Evolutionary conservation across 2,797 vertebrate species (phyloP).

Genomic region (Fringilla coelebs): DNA sequence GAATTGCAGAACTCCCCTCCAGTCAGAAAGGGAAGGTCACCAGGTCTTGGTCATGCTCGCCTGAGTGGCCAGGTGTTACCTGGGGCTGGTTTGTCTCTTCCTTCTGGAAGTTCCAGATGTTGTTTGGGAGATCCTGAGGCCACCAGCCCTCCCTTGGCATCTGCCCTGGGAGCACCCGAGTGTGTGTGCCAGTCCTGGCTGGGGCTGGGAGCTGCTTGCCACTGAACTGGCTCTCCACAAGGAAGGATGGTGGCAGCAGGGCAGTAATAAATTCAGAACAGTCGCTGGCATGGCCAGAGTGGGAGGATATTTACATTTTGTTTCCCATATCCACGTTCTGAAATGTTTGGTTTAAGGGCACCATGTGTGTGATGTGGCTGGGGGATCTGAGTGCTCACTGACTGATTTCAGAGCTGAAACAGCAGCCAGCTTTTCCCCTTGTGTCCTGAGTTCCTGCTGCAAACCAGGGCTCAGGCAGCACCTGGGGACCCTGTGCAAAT

Average conservation of each 20-base stretch:
- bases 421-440: not conserved
- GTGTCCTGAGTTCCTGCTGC: not conserved
- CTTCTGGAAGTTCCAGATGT: not conserved
- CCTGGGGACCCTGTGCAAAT: accelerated
- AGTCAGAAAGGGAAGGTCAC: not conserved
- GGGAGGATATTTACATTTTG: not conserved
- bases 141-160: not conserved
- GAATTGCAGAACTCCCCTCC: not conserved
- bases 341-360: not conserved
- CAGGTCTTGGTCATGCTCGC: not conserved
- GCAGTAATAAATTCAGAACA: not conserved
- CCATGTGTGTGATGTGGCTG: accelerated
- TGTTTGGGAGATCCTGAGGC: not conserved
- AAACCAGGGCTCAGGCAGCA: not conserved
- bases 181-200: not conserved
- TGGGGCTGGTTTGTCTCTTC: not conserved
- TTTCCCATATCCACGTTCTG: not conserved
- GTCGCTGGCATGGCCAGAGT: not conserved
- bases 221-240: not conserved
- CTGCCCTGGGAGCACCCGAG: not conserved
- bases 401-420: not conserved
- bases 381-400: not conserved
- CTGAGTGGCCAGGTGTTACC: not conserved
- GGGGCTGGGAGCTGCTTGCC: not conserved
- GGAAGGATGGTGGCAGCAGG: not conserved